Evolutionary conservation across 2,113 vertebrate species (phyloP).

Genomic region (Colius striatus): DNA sequence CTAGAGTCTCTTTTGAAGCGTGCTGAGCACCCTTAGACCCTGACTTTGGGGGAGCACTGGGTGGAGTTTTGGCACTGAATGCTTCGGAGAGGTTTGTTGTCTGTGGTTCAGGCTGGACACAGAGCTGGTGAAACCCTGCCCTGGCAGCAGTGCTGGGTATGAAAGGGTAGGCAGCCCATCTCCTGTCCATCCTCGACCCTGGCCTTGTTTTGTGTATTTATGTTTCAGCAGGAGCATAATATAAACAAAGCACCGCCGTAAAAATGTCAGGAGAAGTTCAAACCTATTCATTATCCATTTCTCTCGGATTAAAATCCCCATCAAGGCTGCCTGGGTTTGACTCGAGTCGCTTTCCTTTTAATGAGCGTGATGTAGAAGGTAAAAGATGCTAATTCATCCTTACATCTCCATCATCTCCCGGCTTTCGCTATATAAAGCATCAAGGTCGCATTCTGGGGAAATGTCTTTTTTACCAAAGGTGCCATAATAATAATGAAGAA

Average conservation of each 20-base stretch:
- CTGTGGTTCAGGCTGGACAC: fast-evolving
- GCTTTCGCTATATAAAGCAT: slow-evolving; percentile 85
- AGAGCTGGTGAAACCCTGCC: too few species aligned
- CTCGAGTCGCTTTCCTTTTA: slow-evolving; percentile 76
- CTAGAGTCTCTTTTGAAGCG: background rate
- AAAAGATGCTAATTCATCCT: slow-evolving; percentile 83
- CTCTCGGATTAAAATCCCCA: slow-evolving; percentile 78
- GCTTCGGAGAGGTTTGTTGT: fast-evolving
- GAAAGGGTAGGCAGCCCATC: background rate
- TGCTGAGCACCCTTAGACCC: background rate
- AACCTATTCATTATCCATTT: slow-evolving; percentile 84
- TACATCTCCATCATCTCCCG: slow-evolving; percentile 78
- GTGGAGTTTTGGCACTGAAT: background rate
- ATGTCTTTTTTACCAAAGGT: slow-evolving; percentile 88
- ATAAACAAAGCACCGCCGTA: slow-evolving; percentile 76
- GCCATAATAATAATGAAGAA: slow-evolving; percentile 88
- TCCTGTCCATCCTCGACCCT: background rate
- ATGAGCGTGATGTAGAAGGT: slow-evolving; percentile 81
- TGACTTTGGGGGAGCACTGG: too few species aligned
- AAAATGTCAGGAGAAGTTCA: slow-evolving; percentile 82
- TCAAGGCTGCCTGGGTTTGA: slow-evolving; percentile 79
- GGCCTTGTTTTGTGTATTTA: slow-evolving; percentile 63
- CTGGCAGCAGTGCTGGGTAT: too few species aligned
- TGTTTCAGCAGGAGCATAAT: slow-evolving; percentile 60
- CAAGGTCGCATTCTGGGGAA: slow-evolving; percentile 86